Evolutionary conservation across 2,888 invertebrate genomes (phyloP), one percentile per base, ranked within the genome.

Genomic region (Melinaea menophilus): DNA sequence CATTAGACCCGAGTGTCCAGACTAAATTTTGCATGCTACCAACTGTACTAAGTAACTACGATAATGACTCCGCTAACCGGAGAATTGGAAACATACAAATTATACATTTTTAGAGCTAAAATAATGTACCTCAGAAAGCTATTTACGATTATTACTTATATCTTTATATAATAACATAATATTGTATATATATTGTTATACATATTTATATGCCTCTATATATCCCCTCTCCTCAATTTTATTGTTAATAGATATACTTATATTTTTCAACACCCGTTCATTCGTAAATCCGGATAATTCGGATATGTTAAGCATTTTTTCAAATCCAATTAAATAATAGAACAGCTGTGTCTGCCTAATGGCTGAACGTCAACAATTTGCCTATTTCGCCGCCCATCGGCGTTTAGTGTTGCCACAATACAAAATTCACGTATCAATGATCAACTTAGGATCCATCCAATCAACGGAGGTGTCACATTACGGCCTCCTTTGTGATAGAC

Each of bases 381-480:
- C 81, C 83, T 79, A 84, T 80, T 83, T 83, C 79, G 72, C 82
- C 81, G 81, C 85, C 82, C 81, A 82, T 82, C 75, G 73, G 68
- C 69, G 71, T 70, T 65, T 74, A 77, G 76, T 80, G 75, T 78
- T 79, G 75, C 81, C 76, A 83, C 78, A 84, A 79, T 79, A 75
- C 71, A 82, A 81, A 80, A 83, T 79, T 83, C 78, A 73, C 77
- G 79, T 82, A 85, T 88, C 85, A 83, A 83, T 87, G 79, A 79
- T 78, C 78, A 81, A 81, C 84, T 86, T 83, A 83, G 70, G 76
- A 70, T 76, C 78, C 79, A 81, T 81, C 84, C 85, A 84, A 88
- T 88, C 86, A 79, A 76, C 76, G 79, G 81, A 88, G 87, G 90
- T 90, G 90, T 90, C 89, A 85, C 84, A 86, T 90, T 89, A 89